phyloP scores from a whole-genome alignment of 2,888 invertebrate genomes.

The Amphipoea lucens region DNA sequence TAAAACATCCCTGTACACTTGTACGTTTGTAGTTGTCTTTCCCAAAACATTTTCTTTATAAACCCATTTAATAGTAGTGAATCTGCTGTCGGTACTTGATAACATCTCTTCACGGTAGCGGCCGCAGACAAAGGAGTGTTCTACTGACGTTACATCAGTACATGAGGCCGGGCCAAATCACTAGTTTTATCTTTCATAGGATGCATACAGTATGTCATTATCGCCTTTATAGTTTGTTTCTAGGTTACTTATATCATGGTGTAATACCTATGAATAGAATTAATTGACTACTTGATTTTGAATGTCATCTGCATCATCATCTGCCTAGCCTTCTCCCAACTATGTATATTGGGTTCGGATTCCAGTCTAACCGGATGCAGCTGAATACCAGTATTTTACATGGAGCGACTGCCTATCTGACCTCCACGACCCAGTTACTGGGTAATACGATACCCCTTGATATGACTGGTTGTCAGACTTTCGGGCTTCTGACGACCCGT shows the following conservation, averaged over 20 bases:
- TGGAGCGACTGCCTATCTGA: too few species aligned
- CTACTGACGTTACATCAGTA: conserved; percentile 60
- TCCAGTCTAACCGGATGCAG: too few species aligned
- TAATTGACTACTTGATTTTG: background rate
- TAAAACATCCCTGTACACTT: too few species aligned
- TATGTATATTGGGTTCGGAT: too few species aligned
- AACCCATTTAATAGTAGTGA: conserved; percentile 24
- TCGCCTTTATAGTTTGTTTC: conserved; percentile 44
- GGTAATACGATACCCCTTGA: too few species aligned
- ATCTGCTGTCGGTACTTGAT: conserved; percentile 73
- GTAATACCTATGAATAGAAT: background rate
- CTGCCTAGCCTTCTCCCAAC: too few species aligned
- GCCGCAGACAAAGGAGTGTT: conserved; percentile 77
- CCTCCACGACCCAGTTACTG: too few species aligned
- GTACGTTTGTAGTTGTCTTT: too few species aligned
- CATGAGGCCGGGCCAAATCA: conserved; percentile 60
- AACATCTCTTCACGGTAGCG: conserved; percentile 83
- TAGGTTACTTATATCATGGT: conserved; percentile 7
- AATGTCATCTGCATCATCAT: too few species aligned
- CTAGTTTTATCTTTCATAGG: conserved; percentile 61
- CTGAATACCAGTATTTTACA: too few species aligned
- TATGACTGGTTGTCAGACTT: too few species aligned
- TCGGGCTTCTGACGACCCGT: too few species aligned
- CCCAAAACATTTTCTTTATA: background rate
- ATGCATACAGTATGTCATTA: conserved; percentile 59